Evolutionary conservation across 2,113 vertebrate genomes (phyloP), one percentile per base, ranked within the genome.

Genomic region (Eonycteris spelaea): DNA sequence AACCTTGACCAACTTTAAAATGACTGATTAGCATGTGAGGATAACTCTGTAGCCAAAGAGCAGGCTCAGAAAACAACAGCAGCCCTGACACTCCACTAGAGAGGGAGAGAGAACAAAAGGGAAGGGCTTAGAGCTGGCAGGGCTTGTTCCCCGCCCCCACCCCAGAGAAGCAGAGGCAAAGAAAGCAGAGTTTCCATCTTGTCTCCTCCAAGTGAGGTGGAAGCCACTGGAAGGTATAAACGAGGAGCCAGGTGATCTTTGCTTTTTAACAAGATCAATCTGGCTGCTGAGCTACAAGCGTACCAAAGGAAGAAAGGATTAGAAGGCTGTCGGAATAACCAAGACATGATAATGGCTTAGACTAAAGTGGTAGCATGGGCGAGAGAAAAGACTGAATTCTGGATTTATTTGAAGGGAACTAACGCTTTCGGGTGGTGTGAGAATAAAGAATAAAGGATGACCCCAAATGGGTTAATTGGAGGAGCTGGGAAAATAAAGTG

Each of bases 1-100:
- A 92, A 97, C 82, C 88, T 86, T 87, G 80, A 88, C 79, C 11
- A 30, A 78, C 55, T 92, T 96, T 63, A 21, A 74, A 92, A 75
- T 86, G 16, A 40, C 26, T 43, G 9, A 28, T 40, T 59, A 93
- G 24, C 75, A 15, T 0, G 0, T 22, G 48, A 51, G 40, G n/a
- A 21, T 4, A 78, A 22, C 30, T 74, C 51, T 4, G 51, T n/a
- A 87, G 65, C 7, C 19, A 53, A 55, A 35, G 48, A 33, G 75
- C 16, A 71, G 75, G 95, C 10, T n/a, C 43, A 45, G 43, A 8
- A 59, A 35, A 63, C 24, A 7, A 1, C 33, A 33, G 71, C 21
- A 5, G 38, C 33, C 40, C 28, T 0, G 40, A 14, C 4, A 0
- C 24, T 30, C 43, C 35, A 8, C 15, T 6, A 6, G 6, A 51